These are phyloP conservation scores for Eulithis prunata DNA, from an alignment of 2,888 invertebrate species.

Conservation along the genomic window DNA sequence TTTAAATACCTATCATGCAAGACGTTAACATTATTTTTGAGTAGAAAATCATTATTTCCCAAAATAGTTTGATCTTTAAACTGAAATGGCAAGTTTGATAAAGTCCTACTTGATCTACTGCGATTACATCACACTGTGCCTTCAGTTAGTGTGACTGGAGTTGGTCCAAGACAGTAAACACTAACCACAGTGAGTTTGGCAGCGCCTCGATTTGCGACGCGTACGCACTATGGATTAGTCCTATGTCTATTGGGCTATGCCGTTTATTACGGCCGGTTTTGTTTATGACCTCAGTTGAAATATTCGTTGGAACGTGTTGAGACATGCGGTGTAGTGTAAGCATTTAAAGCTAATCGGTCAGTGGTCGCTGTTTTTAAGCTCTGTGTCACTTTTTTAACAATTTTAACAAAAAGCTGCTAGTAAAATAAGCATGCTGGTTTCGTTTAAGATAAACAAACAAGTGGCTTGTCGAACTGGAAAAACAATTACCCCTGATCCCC, in stretches of 20 bases:
- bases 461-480: too few species aligned
- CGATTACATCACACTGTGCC: conserved; percentile 14
- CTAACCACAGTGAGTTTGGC: conserved; percentile 40
- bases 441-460: too few species aligned
- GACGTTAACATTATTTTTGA: too few species aligned
- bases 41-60: too few species aligned
- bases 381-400: too few species aligned
- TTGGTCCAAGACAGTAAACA: conserved; percentile 44
- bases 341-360: not conserved
- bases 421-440: too few species aligned
- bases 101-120: not conserved
- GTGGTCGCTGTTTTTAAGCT: too few species aligned
- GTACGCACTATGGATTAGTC: conserved; percentile 30
- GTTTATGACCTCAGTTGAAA: conserved; percentile 15
- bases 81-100: too few species aligned
- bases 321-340: not conserved
- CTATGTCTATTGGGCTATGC: conserved; percentile 13
- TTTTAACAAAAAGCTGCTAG: too few species aligned
- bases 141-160: conserved; percentile 37
- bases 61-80: too few species aligned
- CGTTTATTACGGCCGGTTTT: conserved; percentile 10
- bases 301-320: conserved; percentile 9
- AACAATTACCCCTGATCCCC: too few species aligned
- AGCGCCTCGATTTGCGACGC: conserved; percentile 32
- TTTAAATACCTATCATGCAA: too few species aligned